Percentiles rank a stretch among this genome's conserved stretches.
Conservation (phyloP, 2,888 invertebrate genomes). For the Eupeodes luniger region DNA sequence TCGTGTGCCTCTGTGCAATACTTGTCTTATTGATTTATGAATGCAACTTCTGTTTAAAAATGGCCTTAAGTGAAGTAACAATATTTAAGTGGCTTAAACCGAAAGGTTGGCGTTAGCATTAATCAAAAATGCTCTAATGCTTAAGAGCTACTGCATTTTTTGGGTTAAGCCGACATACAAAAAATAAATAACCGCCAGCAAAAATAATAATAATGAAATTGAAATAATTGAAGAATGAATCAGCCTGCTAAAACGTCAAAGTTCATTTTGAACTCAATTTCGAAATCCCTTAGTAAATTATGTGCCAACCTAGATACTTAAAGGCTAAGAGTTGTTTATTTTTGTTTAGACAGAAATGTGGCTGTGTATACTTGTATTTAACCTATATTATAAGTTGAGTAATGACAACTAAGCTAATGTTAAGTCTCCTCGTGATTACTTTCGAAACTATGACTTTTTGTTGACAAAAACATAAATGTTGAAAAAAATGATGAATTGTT, state of each 20-base stretch:
- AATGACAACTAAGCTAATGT: no score
- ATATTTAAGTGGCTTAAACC: constrained; percentile 48
- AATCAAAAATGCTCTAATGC: constrained; percentile 30
- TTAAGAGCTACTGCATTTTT: constrained; percentile 20
- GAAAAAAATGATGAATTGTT: no score
- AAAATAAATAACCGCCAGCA: not conserved
- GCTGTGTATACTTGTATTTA: not conserved
- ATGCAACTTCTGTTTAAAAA: constrained; percentile 59
- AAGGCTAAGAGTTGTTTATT: not conserved
- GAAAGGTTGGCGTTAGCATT: constrained; percentile 49
- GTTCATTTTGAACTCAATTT: constrained; percentile 6
- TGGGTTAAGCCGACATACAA: not conserved
- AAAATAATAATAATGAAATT: not conserved
- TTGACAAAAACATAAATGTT: no score
- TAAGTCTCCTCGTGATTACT: no score
- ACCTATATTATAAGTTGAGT: not conserved
- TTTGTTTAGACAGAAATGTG: not conserved
- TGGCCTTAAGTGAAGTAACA: constrained; percentile 50
- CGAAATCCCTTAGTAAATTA: not conserved
- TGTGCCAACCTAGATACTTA: not conserved
- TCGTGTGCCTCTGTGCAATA: constrained; percentile 9
- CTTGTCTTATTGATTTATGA: constrained; percentile 62
- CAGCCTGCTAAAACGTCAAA: not conserved
- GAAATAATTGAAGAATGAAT: constrained; percentile 2
- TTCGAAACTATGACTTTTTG: no score